Evolutionary conservation across 2,797 vertebrate genomes (phyloP), one percentile per base, ranked within the genome.

Genomic region (Nannoperca australis): DNA sequence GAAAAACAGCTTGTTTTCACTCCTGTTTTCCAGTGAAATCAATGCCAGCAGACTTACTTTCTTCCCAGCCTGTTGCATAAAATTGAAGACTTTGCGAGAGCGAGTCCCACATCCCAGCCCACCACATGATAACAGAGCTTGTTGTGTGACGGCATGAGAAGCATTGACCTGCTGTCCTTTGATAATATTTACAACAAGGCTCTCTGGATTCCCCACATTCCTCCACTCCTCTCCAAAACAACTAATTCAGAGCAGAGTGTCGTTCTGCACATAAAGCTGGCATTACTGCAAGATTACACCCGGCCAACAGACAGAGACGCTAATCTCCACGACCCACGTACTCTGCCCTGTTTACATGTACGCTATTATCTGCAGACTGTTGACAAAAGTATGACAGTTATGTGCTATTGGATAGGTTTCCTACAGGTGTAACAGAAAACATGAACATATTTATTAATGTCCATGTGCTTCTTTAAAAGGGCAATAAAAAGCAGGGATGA

Each of bases 181-280:
- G 77, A 82, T 76, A 66, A 82, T 83, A 81, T 89, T 88, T 86
- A 91, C 87, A 87, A 64, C 81, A 71, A 34, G 56, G 55, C 85
- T 83, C 64, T 73, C 66, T 71, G 77, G 71, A 93, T 91, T 93
- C 89, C 70, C 68, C 70, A 78, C 87, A 93, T 93, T 93, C 91
- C 76, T 89, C 24, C 34, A 11, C 70, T 69, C 62, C 60, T 83
- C 79, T 86, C 67, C 77, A 88, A 90, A 93, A 92, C 86, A 86
- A 86, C 75, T 79, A 30, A 73, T 88, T 85, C 71, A 86, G 76
- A 86, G 59, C 49, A 18, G 15, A 73, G 76, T 83, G 84, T 81
- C 77, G 78, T 59, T 76, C 64, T 76, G 68, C 73, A 72, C 77
- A 61, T 78, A 73, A 78, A 86, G 63, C 38, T 24, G 54, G 76